phyloP scores from a whole-genome alignment of 2,113 vertebrate genomes.

The Galemys pyrenaicus region DNA sequence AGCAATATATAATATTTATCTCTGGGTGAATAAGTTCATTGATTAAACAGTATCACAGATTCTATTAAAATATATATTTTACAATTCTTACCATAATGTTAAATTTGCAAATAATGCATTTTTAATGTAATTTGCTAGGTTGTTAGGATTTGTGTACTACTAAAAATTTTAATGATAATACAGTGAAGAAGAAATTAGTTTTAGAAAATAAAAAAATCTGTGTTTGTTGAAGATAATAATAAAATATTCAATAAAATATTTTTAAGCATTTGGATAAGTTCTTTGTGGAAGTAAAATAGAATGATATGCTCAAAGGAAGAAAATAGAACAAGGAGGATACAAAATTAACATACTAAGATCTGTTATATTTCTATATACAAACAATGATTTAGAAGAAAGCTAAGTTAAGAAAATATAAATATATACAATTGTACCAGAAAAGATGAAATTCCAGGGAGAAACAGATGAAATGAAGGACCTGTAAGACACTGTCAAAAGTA shows the following conservation, averaged over 20 bases:
- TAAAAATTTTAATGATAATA: background rate
- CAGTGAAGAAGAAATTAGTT: background rate
- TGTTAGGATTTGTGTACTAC: background rate
- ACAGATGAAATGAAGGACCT: too few species aligned
- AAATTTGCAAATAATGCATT: background rate
- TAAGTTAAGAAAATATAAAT: too few species aligned
- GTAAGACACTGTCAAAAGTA: too few species aligned
- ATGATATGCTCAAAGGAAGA: background rate
- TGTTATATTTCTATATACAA: too few species aligned
- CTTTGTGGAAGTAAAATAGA: background rate
- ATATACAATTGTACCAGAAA: too few species aligned
- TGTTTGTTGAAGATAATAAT: background rate
- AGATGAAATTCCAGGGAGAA: too few species aligned
- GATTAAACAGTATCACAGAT: background rate
- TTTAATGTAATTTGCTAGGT: too few species aligned
- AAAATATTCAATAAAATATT: background rate
- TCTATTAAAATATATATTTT: background rate
- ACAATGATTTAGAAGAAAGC: too few species aligned
- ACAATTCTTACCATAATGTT: background rate
- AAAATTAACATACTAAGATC: too few species aligned
- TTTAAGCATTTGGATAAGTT: background rate
- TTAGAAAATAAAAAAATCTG: background rate
- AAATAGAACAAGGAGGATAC: background rate
- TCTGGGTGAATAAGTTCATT: background rate
- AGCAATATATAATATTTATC: background rate